Conservation (phyloP, 2,888 invertebrate genomes). For the Biston betularia region DNA sequence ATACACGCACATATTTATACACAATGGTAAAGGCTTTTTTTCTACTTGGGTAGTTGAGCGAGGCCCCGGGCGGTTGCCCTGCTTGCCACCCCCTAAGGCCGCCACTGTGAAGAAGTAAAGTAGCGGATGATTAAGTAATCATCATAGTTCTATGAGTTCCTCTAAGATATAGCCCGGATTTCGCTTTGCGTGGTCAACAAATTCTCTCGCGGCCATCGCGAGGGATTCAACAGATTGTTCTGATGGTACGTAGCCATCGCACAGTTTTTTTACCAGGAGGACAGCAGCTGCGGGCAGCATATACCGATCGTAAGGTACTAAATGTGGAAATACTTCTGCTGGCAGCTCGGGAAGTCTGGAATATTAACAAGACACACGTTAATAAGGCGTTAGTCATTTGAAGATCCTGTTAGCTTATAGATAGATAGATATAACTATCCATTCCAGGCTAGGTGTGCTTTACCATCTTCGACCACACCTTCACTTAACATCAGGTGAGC, state of each 20-base stretch:
- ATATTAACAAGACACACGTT: not conserved
- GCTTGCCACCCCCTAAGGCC: too few species aligned
- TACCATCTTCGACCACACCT: too few species aligned
- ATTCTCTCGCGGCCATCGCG: slow-evolving; percentile 26
- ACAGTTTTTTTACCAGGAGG: slow-evolving; percentile 55
- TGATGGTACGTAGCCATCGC: slow-evolving; percentile 14
- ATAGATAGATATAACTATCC: too few species aligned
- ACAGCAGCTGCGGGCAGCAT: slow-evolving; percentile 60
- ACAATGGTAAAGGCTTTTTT: too few species aligned
- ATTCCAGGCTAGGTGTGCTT: too few species aligned
- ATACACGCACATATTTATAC: too few species aligned
- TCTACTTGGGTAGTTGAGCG: too few species aligned
- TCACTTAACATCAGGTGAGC: too few species aligned
- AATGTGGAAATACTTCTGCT: slow-evolving; percentile 56
- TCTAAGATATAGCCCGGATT: slow-evolving; percentile 64
- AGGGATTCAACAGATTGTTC: not conserved
- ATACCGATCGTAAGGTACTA: slow-evolving; percentile 72
- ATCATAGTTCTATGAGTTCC: slow-evolving; percentile 53
- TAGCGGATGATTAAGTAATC: not conserved
- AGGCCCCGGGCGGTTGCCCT: too few species aligned
- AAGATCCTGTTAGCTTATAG: too few species aligned
- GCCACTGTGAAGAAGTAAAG: not conserved
- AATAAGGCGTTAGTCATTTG: too few species aligned
- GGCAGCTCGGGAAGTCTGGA: slow-evolving; percentile 55
- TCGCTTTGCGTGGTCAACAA: slow-evolving; percentile 49